A percentile compares a stretch with the other conserved stretches of the same genome.
These are phyloP conservation scores for Rhopalosiphum nymphaeae DNA, from an alignment of 2,888 invertebrate species.

Conservation along the genomic window DNA sequence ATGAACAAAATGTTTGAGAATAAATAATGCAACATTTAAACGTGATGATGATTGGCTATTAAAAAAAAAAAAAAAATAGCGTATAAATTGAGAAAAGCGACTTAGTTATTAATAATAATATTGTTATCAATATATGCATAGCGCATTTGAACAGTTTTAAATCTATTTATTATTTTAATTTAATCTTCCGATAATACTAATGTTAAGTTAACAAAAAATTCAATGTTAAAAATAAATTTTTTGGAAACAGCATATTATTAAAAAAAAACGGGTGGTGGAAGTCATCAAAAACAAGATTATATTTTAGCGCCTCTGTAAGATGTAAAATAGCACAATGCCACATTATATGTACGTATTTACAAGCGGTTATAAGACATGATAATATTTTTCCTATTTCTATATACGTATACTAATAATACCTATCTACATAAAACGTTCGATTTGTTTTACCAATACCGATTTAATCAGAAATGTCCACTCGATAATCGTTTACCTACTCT, in stretches of 20 bases:
- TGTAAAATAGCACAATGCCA: not conserved
- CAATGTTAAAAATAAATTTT: not conserved
- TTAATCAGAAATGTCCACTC: not conserved
- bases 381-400: not conserved
- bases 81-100: not conserved
- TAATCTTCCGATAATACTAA: not conserved
- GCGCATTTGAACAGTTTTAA: not conserved
- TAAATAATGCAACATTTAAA: not conserved
- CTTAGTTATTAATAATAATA: not conserved
- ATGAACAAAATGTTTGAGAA: too few species aligned
- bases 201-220: not conserved
- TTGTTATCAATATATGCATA: not conserved
- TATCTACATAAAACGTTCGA: not conserved
- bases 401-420: not conserved
- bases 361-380: not conserved
- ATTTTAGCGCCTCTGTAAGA: not conserved
- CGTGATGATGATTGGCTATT: not conserved
- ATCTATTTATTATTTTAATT: not conserved
- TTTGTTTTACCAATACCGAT: constrained; percentile 34
- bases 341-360: not conserved
- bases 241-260: not conserved
- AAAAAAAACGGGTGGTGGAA: not conserved
- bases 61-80: not conserved
- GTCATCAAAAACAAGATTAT: not conserved
- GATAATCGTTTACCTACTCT: not conserved